phyloP scores from a whole-genome alignment of 1,140 invertebrate species.

The Drosophila trapezifrons region DNA sequence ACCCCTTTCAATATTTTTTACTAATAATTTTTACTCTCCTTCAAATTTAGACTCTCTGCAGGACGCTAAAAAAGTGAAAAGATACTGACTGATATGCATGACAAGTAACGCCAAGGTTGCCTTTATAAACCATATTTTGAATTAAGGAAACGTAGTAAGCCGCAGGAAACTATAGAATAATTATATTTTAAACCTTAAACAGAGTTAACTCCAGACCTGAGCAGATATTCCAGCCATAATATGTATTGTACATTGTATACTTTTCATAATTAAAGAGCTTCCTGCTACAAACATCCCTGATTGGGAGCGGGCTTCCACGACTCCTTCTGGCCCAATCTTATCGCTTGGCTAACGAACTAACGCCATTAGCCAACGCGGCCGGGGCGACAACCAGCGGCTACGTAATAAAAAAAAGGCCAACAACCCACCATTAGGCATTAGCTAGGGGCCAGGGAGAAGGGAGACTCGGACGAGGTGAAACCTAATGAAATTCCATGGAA shows the following conservation, averaged over 20 bases:
- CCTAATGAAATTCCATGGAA: conserved; percentile 82
- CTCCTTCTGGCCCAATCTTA: conserved; percentile 57
- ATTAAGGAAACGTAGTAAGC: no score
- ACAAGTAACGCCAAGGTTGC: background rate
- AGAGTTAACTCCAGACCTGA: no score
- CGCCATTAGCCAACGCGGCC: conserved; percentile 70
- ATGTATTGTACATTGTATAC: conserved; percentile 4
- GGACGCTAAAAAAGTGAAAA: background rate
- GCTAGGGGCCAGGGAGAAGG: background rate
- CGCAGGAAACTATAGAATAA: no score
- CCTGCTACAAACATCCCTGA: conserved; percentile 39
- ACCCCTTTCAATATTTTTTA: no score
- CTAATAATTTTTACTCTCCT: no score
- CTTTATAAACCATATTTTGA: no score
- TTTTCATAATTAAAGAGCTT: conserved; percentile 48
- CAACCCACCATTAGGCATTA: conserved; percentile 61
- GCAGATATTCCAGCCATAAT: background rate
- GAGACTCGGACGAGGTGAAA: conserved; percentile 31
- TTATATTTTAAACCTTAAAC: background rate
- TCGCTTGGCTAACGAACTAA: conserved; percentile 78
- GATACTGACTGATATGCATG: background rate
- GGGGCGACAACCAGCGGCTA: conserved; percentile 55
- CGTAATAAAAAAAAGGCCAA: conserved; percentile 69
- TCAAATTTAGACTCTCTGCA: background rate
- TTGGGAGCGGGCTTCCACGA: conserved; percentile 5